phyloP scores from a whole-genome alignment of 2,797 vertebrate species.

The Alosa sapidissima region DNA sequence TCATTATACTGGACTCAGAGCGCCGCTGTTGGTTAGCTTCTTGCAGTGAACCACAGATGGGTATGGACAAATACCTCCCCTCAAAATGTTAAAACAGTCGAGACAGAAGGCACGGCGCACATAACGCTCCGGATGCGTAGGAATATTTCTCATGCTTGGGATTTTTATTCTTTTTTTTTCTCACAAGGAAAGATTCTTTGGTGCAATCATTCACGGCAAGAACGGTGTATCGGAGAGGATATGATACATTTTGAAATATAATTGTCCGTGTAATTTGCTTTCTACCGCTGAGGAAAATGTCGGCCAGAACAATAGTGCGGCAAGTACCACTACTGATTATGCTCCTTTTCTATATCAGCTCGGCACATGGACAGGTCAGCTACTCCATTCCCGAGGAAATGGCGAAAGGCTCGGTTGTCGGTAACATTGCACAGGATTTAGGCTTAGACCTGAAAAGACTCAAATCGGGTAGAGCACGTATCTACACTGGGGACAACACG shows the following conservation, averaged over 20 bases:
- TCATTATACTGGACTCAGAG: conserved; percentile 25
- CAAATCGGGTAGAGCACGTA: neutral
- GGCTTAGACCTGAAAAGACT: conserved; percentile 50
- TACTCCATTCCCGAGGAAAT: conserved; percentile 62
- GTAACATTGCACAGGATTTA: conserved; percentile 48
- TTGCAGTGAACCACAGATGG: neutral
- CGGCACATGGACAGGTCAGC: conserved; percentile 46
- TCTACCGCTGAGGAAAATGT: neutral
- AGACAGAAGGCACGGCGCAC: neutral
- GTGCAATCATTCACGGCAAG: neutral
- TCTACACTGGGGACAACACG: neutral
- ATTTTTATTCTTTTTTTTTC: neutral
- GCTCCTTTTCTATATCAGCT: neutral
- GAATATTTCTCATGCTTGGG: neutral
- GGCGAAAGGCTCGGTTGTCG: conserved; percentile 56
- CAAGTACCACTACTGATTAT: neutral
- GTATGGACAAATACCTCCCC: neutral
- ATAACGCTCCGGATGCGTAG: neutral
- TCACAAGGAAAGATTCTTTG: neutral
- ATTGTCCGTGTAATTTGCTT: neutral
- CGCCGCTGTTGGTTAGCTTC: conserved; percentile 54
- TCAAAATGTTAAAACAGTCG: neutral
- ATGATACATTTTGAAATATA: neutral
- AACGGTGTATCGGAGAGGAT: neutral
- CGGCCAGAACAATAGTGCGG: neutral